phyloP scores from a whole-genome alignment of 2,888 invertebrate genomes.

The Cetonia aurata region DNA sequence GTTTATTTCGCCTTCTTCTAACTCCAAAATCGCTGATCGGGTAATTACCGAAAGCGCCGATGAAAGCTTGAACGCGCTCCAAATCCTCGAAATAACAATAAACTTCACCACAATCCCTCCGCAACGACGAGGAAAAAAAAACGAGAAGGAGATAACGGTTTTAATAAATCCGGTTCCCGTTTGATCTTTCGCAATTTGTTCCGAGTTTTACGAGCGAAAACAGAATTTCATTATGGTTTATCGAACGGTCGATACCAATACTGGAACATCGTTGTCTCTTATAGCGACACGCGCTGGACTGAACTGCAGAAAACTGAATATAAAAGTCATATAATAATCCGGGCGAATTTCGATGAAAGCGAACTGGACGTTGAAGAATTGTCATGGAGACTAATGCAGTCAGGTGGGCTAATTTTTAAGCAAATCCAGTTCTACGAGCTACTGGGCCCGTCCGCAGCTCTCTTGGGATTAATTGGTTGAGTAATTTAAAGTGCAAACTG shows the following conservation, averaged over 20 bases:
- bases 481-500: constrained; percentile 54
- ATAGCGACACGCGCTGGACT: neutral
- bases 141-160: constrained; percentile 37
- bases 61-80: too few relatives aligned
- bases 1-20: too few relatives aligned
- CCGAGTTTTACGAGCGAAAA: constrained; percentile 42
- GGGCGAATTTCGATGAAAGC: constrained; percentile 40
- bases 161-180: constrained; percentile 42
- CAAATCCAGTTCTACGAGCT: constrained; percentile 51
- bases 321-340: too few relatives aligned
- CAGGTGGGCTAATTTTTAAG: constrained; percentile 53
- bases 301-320: constrained; percentile 33
- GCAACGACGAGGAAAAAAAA: neutral
- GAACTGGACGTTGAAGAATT: constrained; percentile 25
- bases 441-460: constrained; percentile 52
- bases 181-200: constrained; percentile 44
- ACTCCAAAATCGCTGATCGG: neutral
- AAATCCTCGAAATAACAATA: constrained; percentile 14
- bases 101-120: constrained; percentile 20
- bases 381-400: constrained; percentile 47
- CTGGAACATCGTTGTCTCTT: neutral
- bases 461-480: constrained; percentile 54
- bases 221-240: constrained; percentile 44
- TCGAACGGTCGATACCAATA: constrained; percentile 33
- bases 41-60: constrained; percentile 3